Conservation (phyloP, 1,140 invertebrate species). For the Drosophila lini region DNA sequence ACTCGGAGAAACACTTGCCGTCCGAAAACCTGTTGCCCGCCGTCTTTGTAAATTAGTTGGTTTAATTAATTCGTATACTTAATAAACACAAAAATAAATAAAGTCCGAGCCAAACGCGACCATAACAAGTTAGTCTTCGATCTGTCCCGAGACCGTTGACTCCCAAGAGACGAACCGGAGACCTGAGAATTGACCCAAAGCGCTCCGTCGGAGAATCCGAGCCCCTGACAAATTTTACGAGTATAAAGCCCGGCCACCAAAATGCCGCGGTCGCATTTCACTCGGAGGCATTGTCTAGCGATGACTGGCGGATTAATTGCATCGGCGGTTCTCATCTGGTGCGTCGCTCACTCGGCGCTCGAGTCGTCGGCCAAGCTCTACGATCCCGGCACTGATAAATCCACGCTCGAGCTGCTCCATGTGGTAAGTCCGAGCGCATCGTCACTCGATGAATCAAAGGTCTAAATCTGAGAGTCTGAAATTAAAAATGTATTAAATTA, state of each 20-base stretch:
- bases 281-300: conserved; percentile 74
- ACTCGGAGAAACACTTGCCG: conserved; percentile 13
- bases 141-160: conserved; percentile 32
- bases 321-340: conserved; percentile 70
- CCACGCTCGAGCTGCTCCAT: conserved; percentile 78
- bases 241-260: conserved; percentile 67
- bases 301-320: conserved; percentile 78
- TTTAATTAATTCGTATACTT: conserved; percentile 42
- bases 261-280: conserved; percentile 82
- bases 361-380: conserved; percentile 61
- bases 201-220: conserved; percentile 36
- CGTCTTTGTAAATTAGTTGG: conserved; percentile 24
- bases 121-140: conserved; percentile 44
- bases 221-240: conserved; percentile 24
- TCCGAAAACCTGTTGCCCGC: conserved; percentile 16
- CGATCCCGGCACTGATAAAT: conserved; percentile 71
- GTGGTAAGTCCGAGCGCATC: conserved; percentile 66
- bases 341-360: conserved; percentile 63
- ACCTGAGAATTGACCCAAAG: conserved; percentile 20
- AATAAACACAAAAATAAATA: conserved; percentile 30
- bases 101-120: conserved; percentile 21
- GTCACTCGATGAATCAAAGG: neutral
- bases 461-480: neutral
- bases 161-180: conserved; percentile 11
- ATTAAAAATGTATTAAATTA: neutral